Evolutionary conservation across 2,888 invertebrate genomes (phyloP).

Genomic region (Neria commutata): DNA sequence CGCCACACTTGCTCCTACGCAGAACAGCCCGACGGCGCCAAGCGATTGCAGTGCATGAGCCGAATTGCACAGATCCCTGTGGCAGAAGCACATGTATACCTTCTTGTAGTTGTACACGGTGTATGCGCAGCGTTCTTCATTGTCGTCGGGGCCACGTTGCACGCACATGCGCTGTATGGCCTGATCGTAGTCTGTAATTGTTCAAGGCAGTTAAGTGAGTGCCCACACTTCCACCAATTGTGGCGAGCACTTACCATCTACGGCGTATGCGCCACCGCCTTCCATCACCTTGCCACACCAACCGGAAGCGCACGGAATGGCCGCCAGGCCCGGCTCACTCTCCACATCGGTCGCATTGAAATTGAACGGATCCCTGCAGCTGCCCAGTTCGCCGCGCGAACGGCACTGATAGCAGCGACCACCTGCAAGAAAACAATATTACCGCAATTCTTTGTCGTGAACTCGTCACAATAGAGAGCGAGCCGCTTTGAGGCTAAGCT

Average conservation of each 20-base stretch:
- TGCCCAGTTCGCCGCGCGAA: constrained; percentile 85
- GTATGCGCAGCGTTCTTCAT: constrained; percentile 87
- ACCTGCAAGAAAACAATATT: constrained; percentile 61
- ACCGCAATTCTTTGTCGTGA: too few relatives aligned
- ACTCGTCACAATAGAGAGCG: too few relatives aligned
- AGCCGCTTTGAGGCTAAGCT: neutral
- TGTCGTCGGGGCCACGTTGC: constrained; percentile 86
- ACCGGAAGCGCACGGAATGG: constrained; percentile 84
- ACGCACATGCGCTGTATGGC: constrained; percentile 89
- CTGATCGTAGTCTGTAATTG: constrained; percentile 75
- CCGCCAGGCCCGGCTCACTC: constrained; percentile 73
- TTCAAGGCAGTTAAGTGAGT: too few relatives aligned
- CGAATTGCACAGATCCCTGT: constrained; percentile 84
- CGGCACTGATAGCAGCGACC: constrained; percentile 82
- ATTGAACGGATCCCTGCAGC: constrained; percentile 85
- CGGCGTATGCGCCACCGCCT: constrained; percentile 75
- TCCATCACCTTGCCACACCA: constrained; percentile 94
- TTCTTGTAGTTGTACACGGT: constrained; percentile 81
- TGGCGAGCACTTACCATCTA: constrained; percentile 77
- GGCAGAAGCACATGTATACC: constrained; percentile 90
- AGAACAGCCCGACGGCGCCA: neutral
- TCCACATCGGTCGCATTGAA: constrained; percentile 79
- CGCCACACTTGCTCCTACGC: neutral
- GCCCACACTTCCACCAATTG: neutral
- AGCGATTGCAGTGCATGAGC: neutral